phyloP scores from a whole-genome alignment of 1,140 invertebrate genomes.

The Philotrypesis tridentata region DNA sequence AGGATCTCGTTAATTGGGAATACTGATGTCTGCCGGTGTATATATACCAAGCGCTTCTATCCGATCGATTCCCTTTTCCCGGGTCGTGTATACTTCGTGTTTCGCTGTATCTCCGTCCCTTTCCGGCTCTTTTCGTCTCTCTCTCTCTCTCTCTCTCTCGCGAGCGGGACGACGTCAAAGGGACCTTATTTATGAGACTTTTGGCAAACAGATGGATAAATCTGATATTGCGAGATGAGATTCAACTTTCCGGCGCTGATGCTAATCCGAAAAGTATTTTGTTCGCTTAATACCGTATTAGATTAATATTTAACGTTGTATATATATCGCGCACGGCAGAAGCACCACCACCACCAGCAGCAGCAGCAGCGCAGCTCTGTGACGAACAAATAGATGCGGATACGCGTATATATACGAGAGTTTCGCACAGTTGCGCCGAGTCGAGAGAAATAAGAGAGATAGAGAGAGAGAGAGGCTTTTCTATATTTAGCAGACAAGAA shows the following conservation, averaged over 20 bases:
- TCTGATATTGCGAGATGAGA: constrained; percentile 66
- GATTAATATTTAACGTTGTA: constrained; percentile 35
- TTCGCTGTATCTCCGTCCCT: constrained; percentile 37
- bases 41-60: constrained; percentile 56
- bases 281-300: constrained; percentile 23
- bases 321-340: neutral
- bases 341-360: too few relatives aligned
- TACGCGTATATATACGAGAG: neutral
- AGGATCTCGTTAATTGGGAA: constrained; percentile 70
- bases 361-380: neutral
- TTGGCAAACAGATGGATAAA: constrained; percentile 74
- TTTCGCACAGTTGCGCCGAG: neutral
- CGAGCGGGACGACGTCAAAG: constrained; percentile 69
- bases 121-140: constrained; percentile 21
- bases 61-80: constrained; percentile 65
- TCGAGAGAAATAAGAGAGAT: too few relatives aligned
- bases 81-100: neutral
- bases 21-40: constrained; percentile 65
- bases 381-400: neutral
- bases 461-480: neutral
- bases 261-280: constrained; percentile 54
- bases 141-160: neutral
- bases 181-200: constrained; percentile 74
- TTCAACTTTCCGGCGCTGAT: constrained; percentile 46
- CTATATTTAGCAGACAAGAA: neutral